Evolutionary conservation across 2,888 invertebrate genomes (phyloP).

Genomic region (Lasioglossum lativentre): DNA sequence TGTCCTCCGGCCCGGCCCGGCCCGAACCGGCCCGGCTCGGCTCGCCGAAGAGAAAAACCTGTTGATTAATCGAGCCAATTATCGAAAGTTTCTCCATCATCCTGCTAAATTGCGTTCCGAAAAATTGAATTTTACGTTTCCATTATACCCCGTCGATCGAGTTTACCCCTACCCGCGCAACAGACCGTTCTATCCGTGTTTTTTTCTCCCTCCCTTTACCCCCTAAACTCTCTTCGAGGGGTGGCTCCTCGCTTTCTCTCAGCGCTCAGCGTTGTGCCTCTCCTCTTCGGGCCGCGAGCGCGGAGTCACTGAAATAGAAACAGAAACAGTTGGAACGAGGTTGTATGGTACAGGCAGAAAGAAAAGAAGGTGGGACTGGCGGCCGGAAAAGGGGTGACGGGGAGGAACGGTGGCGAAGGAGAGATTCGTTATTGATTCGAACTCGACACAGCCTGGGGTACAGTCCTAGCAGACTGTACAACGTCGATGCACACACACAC

Average conservation of each 20-base stretch:
- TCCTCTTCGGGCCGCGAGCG: neutral
- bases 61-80: slow-evolving; percentile 20
- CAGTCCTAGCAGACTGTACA: slow-evolving; percentile 58
- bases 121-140: slow-evolving; percentile 22
- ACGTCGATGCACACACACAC: slow-evolving; percentile 58
- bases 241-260: neutral
- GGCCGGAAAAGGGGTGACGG: slow-evolving; percentile 8
- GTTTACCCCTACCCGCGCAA: neutral
- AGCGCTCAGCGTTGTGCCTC: neutral
- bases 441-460: slow-evolving; percentile 70
- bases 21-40: neutral
- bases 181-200: neutral
- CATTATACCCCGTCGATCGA: neutral
- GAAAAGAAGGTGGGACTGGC: slow-evolving; percentile 26
- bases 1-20: neutral
- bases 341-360: neutral
- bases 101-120: slow-evolving; percentile 1
- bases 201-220: neutral
- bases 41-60: neutral
- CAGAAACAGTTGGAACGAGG: slow-evolving; percentile 27
- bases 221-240: neutral
- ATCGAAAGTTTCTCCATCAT: slow-evolving; percentile 1
- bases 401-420: neutral
- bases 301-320: slow-evolving; percentile 41
- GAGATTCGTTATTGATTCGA: slow-evolving; percentile 75